Evolutionary conservation across 2,113 vertebrate genomes (phyloP), one percentile per base, ranked within the genome.

Genomic region (Chionodraco myersi): DNA sequence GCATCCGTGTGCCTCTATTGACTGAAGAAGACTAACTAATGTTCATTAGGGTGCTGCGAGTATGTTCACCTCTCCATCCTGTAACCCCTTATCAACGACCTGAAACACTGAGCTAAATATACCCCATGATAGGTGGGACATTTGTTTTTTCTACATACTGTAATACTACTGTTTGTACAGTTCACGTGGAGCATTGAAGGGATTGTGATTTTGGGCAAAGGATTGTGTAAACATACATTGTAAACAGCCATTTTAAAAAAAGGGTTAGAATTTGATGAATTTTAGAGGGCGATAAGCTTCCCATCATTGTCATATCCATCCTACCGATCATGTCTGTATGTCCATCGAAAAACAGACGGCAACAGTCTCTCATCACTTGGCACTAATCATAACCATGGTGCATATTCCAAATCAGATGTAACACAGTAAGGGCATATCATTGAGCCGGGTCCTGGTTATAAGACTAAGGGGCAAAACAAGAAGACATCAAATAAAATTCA

Each of bases 171-270:
- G 23, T 52, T 44, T 63, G 79, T 57, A 63, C 11, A 72, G 58
- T 47, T 66, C 58, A 74, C 1, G 16, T 49, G 63, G 64, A 72
- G 30, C 51, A 67, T 34, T 58, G 56, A 72, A 48, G 36, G 26
- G 72, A 77, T 51, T 65, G 76, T 81, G 75, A 82, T 69, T 47
- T 60, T 13, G 78, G 77, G 49, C 12, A 59, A 79, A 73, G 36
- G 73, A 86, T 51, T 86, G 73, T 90, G 88, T 91, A 91, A 92
- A 93, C 91, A 82, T 78, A 77, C 82, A 63, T 80, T 87, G 90
- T 90, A 91, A 92, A 91, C 88, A 77, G 61, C 51, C 23, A 10
- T 49, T 79, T 57, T 76, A 72, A 18, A 84, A 68, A 76, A 69
- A 10, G 2, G 9, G 71, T 59, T 51, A 34, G 13, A 58, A 69